Percentiles rank a stretch among this genome's conserved stretches.
phyloP scores from a whole-genome alignment of 1,140 invertebrate genomes.

The Prorops nasuta region DNA sequence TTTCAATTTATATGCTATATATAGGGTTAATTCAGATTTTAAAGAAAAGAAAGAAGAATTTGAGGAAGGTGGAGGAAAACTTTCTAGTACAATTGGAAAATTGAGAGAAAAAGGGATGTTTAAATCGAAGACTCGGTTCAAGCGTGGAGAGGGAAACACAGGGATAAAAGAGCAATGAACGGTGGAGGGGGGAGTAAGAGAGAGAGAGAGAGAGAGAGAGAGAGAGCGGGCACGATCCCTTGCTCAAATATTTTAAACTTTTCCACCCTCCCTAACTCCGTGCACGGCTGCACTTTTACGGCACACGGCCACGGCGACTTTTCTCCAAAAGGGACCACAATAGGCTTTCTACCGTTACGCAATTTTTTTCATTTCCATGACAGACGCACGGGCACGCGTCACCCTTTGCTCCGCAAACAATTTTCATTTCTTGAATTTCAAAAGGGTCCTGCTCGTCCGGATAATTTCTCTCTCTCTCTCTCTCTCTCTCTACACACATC shows the following conservation, averaged over 20 bases:
- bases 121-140: too few relatives aligned
- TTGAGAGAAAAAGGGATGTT: too few relatives aligned
- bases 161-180: too few relatives aligned
- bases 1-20: too few relatives aligned
- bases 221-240: slow-evolving; percentile 22
- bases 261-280: slow-evolving; percentile 19
- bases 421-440: background rate
- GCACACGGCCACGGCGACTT: slow-evolving; percentile 15
- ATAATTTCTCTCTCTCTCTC: slow-evolving; percentile 5
- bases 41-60: too few relatives aligned
- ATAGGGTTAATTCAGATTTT: too few relatives aligned
- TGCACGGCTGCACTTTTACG: slow-evolving; percentile 30
- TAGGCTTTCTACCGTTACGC: slow-evolving; percentile 37
- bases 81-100: too few relatives aligned
- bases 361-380: slow-evolving; percentile 41
- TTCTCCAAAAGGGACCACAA: slow-evolving; percentile 13
- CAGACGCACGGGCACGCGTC: slow-evolving; percentile 30
- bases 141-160: too few relatives aligned
- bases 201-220: background rate
- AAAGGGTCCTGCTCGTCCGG: too few relatives aligned
- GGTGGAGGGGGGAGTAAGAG: too few relatives aligned
- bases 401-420: slow-evolving; percentile 24
- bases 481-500: slow-evolving; percentile 23
- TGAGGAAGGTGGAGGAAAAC: too few relatives aligned
- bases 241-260: slow-evolving; percentile 54